Percentiles rank a stretch among this genome's conserved stretches.
Conservation (phyloP, 2,113 vertebrate genomes). For the Scomber scombrus region DNA sequence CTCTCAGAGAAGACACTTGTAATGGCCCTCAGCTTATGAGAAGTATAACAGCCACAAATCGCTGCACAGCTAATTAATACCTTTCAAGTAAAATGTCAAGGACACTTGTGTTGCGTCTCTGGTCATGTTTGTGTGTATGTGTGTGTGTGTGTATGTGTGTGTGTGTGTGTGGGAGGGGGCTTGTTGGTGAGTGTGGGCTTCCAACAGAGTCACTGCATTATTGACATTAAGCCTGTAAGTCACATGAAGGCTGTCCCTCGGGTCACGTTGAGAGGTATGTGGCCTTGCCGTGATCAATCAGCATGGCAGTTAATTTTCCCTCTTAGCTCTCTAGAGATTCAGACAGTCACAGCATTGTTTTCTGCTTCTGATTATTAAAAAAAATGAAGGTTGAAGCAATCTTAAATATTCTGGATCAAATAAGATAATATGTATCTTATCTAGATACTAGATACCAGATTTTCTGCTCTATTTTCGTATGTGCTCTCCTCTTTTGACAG, state of each 20-base stretch:
- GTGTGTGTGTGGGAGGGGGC: conserved; percentile 1
- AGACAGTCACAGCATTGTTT: background rate
- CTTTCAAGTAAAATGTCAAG: conserved; percentile 65
- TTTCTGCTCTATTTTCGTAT: background rate
- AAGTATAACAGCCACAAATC: conserved; percentile 15
- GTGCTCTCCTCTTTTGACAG: conserved; percentile 1
- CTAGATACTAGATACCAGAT: too few relatives aligned
- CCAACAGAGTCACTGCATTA: conserved; percentile 20
- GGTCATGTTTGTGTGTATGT: background rate
- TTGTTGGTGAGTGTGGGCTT: background rate
- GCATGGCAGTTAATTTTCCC: background rate
- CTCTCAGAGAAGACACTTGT: background rate
- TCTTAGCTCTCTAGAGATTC: background rate
- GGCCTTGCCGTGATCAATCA: conserved; percentile 22
- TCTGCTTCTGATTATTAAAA: background rate
- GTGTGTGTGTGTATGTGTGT: conserved; percentile 14
- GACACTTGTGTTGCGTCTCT: conserved; percentile 10
- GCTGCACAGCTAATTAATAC: conserved; percentile 35
- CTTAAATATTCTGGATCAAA: background rate
- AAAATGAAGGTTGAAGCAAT: background rate
- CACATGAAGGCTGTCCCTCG: conserved; percentile 30
- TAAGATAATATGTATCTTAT: background rate
- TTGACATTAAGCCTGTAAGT: conserved; percentile 28
- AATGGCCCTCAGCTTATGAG: background rate
- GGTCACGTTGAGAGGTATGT: conserved; percentile 34